These are phyloP conservation scores for Leucoptera coffeella DNA, from an alignment of 2,888 invertebrate genomes.

Conservation along the genomic window DNA sequence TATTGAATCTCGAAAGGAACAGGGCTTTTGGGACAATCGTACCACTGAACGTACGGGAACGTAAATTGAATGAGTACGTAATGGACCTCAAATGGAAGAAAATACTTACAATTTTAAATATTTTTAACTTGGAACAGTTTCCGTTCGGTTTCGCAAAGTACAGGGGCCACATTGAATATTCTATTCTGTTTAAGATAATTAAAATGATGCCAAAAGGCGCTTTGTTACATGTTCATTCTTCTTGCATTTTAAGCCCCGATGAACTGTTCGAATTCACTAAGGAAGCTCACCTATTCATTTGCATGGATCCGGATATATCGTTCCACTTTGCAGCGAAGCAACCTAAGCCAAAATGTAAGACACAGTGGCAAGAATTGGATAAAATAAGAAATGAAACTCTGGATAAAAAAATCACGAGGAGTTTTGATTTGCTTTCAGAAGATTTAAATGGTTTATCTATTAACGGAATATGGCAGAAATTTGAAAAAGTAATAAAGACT, in stretches of 20 bases:
- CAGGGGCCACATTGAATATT: conserved; percentile 50
- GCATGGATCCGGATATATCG: conserved; percentile 18
- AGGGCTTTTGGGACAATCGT: no score
- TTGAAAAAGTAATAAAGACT: conserved; percentile 42
- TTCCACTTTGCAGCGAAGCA: conserved; percentile 23
- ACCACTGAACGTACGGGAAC: no score
- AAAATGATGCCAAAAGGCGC: conserved; percentile 69
- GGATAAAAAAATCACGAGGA: no score
- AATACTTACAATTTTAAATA: no score
- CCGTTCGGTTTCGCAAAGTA: conserved; percentile 61
- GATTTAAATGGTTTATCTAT: no score
- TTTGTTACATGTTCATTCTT: conserved; percentile 63
- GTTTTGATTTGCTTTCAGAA: no score
- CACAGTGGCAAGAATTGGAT: conserved; percentile 49
- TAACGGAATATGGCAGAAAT: conserved; percentile 55
- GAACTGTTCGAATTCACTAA: conserved; percentile 58
- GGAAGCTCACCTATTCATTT: conserved; percentile 55
- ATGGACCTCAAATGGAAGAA: no score
- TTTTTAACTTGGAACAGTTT: no score
- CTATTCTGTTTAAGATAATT: conserved; percentile 62
- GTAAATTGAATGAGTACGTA: no score
- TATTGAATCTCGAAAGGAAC: no score
- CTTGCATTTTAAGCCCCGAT: conserved; percentile 54
- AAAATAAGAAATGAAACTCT: no score
- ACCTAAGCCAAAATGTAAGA: conserved; percentile 20